phyloP scores from a whole-genome alignment of 92 coral and sea anemone genomes.

The Actinostola sp. region DNA sequence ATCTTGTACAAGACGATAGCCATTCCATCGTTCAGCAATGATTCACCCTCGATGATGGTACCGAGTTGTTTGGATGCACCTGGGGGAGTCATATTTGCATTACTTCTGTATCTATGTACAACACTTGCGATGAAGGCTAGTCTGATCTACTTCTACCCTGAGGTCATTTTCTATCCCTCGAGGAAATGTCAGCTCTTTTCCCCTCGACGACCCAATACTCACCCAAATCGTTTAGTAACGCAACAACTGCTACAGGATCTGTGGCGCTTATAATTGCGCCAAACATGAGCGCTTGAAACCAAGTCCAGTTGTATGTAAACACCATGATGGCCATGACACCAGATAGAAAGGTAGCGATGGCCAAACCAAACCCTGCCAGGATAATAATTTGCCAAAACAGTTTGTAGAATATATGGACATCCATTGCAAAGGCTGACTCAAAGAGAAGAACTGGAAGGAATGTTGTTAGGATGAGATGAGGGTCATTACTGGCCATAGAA shows the following conservation, averaged over 20 bases:
- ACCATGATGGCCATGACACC: slow-evolving; percentile 98
- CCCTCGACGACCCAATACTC: slow-evolving; percentile 11
- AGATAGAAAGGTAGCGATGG: slow-evolving; percentile 75
- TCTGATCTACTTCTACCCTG: too few relatives aligned
- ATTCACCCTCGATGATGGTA: slow-evolving; percentile 98
- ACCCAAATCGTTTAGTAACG: slow-evolving; percentile 92
- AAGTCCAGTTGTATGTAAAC: slow-evolving; percentile 91
- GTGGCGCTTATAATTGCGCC: slow-evolving; percentile 98
- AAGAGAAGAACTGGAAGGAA: slow-evolving; percentile 97
- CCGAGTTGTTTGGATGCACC: slow-evolving; percentile 95
- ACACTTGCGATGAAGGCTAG: too few relatives aligned
- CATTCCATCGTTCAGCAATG: slow-evolving; percentile 96
- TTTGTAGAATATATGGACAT: slow-evolving; percentile 95
- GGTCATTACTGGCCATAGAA: slow-evolving; percentile 82
- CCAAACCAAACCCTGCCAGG: slow-evolving; percentile 91
- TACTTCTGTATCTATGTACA: background rate
- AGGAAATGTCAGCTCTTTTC: too few relatives aligned
- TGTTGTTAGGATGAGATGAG: slow-evolving; percentile 92
- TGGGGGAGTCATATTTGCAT: slow-evolving; percentile 8
- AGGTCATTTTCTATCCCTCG: too few relatives aligned
- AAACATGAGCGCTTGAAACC: slow-evolving; percentile 93
- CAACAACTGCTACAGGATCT: slow-evolving; percentile 98
- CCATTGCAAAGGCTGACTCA: slow-evolving; percentile 99
- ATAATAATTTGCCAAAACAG: slow-evolving; percentile 93
- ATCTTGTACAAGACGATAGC: slow-evolving; percentile 98